Conservation (phyloP, 2,797 vertebrate species). For the Amphiprion clarkii region DNA sequence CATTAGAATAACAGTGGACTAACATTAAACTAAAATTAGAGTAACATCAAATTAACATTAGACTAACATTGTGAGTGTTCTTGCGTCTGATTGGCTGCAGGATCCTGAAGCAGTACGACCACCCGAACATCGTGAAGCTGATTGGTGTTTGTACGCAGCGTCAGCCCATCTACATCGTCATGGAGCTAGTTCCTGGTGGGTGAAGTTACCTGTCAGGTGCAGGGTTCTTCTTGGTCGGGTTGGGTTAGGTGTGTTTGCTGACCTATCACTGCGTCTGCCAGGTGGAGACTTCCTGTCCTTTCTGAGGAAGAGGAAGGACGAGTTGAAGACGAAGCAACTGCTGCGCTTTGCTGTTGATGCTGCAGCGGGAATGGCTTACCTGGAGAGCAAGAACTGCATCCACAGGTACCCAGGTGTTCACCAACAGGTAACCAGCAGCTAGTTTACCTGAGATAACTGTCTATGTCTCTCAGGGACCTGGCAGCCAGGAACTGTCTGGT, state of each 20-base stretch:
- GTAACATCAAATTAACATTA: too few relatives aligned
- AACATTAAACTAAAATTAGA: too few relatives aligned
- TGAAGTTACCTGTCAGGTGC: conserved; percentile 12
- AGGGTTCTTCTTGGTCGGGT: neutral
- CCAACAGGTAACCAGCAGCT: too few relatives aligned
- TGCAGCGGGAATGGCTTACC: conserved; percentile 95
- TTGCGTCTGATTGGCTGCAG: conserved; percentile 80
- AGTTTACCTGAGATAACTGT: too few relatives aligned
- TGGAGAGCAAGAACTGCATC: conserved; percentile 97
- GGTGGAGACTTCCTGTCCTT: conserved; percentile 97
- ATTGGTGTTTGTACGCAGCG: conserved; percentile 97
- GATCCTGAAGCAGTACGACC: conserved; percentile 98
- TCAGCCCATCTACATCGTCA: conserved; percentile 97
- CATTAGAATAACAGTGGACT: too few relatives aligned
- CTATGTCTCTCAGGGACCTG: conserved; percentile 89
- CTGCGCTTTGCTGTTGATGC: conserved; percentile 94
- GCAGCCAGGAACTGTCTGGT: conserved; percentile 98
- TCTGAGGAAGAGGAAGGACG: conserved; percentile 97
- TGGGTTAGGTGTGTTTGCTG: conserved; percentile 6
- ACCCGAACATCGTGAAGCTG: conserved; percentile 97
- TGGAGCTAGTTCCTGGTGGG: conserved; percentile 95
- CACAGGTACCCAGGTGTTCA: conserved; percentile 87
- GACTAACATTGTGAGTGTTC: neutral
- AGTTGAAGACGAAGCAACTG: conserved; percentile 94
- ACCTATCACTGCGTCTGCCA: conserved; percentile 57